Evolutionary conservation across 1,140 invertebrate species (phyloP).

Genomic region (Octopus sinensis): DNA sequence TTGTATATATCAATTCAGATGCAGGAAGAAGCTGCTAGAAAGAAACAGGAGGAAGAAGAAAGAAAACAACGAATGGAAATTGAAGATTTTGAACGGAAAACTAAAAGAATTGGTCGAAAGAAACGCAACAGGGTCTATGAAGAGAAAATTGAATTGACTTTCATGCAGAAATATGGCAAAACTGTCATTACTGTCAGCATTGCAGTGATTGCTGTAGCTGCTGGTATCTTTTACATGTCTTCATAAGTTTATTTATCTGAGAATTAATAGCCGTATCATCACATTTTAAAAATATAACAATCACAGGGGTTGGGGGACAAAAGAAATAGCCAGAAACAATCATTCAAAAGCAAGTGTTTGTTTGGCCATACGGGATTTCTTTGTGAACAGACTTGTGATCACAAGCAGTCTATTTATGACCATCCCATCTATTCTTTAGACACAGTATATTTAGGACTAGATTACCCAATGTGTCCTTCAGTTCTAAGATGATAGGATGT

Average conservation of each 20-base stretch:
- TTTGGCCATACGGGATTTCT: too few relatives aligned
- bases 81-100: conserved; percentile 48
- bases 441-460: too few relatives aligned
- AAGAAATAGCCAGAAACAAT: too few relatives aligned
- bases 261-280: background rate
- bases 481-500: too few relatives aligned
- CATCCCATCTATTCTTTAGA: too few relatives aligned
- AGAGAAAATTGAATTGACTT: conserved; percentile 25
- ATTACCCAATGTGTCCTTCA: too few relatives aligned
- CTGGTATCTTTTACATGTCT: background rate
- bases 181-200: conserved; percentile 27
- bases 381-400: too few relatives aligned
- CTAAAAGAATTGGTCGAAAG: conserved; percentile 40
- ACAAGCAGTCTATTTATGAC: too few relatives aligned
- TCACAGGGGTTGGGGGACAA: too few relatives aligned
- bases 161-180: conserved; percentile 31
- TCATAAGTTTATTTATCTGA: background rate
- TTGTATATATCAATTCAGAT: conserved; percentile 25
- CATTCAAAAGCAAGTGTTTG: too few relatives aligned
- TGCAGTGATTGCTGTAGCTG: conserved; percentile 29
- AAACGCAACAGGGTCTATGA: conserved; percentile 41
- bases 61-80: conserved; percentile 46
- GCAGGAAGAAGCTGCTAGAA: conserved; percentile 40
- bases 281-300: too few relatives aligned
- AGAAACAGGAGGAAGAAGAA: conserved; percentile 41